phyloP scores from a whole-genome alignment of 2,113 vertebrate genomes.

The Engraulis encrasicolus region DNA sequence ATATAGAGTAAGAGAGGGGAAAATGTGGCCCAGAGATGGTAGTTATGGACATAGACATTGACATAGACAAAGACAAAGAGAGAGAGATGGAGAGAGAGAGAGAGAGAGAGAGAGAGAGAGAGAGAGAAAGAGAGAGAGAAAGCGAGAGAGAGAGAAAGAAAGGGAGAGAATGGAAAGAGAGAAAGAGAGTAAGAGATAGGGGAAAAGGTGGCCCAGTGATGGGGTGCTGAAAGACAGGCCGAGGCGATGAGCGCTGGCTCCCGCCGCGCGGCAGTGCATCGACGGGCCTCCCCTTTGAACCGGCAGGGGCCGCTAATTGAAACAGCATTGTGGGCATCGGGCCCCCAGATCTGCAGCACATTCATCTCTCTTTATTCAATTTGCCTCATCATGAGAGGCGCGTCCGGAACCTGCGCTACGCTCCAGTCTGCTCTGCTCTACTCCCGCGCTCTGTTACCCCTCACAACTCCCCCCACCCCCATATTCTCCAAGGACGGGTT shows the following conservation, averaged over 20 bases:
- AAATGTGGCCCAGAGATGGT: too few species aligned
- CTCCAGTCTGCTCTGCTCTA: too few species aligned
- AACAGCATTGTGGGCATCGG: slow-evolving; percentile 72
- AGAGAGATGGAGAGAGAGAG: neutral
- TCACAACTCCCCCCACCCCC: too few species aligned
- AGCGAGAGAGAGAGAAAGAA: neutral
- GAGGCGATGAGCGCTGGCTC: slow-evolving; percentile 69
- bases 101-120: neutral
- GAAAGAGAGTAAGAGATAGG: neutral
- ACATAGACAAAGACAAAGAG: neutral
- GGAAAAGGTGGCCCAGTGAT: slow-evolving; percentile 62
- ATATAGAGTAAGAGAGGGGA: too few species aligned
- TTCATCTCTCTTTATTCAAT: slow-evolving; percentile 75
- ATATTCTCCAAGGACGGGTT: neutral
- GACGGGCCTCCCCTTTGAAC: slow-evolving; percentile 75
- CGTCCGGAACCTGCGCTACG: slow-evolving; percentile 22
- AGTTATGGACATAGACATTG: too few species aligned
- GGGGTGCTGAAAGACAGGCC: slow-evolving; percentile 62
- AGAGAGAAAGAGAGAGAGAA: neutral
- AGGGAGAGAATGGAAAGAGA: neutral
- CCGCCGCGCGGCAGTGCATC: slow-evolving; percentile 61
- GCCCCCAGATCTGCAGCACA: slow-evolving; percentile 75
- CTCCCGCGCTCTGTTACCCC: too few species aligned
- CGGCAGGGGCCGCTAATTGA: slow-evolving; percentile 70
- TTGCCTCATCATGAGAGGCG: slow-evolving; percentile 62